A percentile compares a stretch with the other conserved stretches of the same genome.
These are phyloP conservation scores for Physella acuta DNA, from an alignment of 1,140 invertebrate genomes.

Conservation along the genomic window DNA sequence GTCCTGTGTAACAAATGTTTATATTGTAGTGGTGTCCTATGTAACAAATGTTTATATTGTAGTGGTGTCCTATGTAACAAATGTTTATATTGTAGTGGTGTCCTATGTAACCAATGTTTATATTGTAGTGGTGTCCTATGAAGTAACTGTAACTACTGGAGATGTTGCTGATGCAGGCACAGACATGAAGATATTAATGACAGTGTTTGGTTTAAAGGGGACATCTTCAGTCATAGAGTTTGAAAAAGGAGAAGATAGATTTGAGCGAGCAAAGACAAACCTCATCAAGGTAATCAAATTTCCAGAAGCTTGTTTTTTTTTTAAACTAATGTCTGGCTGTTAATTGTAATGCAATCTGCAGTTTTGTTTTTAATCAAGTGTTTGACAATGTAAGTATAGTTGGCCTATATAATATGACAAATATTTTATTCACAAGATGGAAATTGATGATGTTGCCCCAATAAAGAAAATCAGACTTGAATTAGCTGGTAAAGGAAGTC, in stretches of 20 bases:
- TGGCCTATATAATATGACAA: background rate
- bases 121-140: conserved; percentile 57
- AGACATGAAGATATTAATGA: conserved; percentile 58
- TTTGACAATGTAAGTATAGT: no score
- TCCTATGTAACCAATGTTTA: conserved; percentile 56
- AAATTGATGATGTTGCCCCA: conserved; percentile 58
- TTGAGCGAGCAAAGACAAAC: conserved; percentile 56
- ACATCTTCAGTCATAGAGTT: conserved; percentile 44
- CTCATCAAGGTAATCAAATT: conserved; percentile 47
- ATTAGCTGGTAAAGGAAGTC: conserved; percentile 48
- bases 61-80: conserved; percentile 60
- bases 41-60: conserved; percentile 46
- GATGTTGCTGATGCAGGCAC: conserved; percentile 61
- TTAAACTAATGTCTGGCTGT: no score
- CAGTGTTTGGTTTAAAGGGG: conserved; percentile 55
- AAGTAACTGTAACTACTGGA: conserved; percentile 60
- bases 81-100: conserved; percentile 60
- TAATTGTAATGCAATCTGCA: no score
- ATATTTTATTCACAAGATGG: conserved; percentile 41
- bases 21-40: conserved; percentile 59
- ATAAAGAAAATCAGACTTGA: conserved; percentile 58
- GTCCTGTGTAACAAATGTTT: conserved; percentile 59
- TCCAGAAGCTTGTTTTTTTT: background rate
- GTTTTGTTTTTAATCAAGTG: no score
- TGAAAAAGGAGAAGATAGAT: conserved; percentile 55